Base-by-base conservation (phyloP, 2,797 vertebrate genomes). In the Protosalanx chinensis region DNA sequence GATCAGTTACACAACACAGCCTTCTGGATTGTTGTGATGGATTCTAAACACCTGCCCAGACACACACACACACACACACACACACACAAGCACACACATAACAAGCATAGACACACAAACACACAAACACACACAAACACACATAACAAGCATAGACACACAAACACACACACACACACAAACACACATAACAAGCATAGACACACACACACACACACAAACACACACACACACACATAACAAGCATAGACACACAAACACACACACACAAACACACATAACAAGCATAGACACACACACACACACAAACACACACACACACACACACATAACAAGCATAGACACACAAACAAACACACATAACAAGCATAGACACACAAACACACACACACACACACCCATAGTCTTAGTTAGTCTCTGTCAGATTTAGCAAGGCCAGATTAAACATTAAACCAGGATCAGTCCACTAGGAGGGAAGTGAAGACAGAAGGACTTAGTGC, bases 401-500 rank as follows among this genome's bases (percentile, higher is more conserved):
- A 0, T 23, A 58, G 18, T 58, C 56, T n/a, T 18, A 58, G 18
- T n/a, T 23, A 58, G 18, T 10, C 58, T 60, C 20, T 5, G 20
- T 23, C 7, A 58, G 18, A 20, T 20, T 23, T 23, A 60, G 20
- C 8, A 13, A 58, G 30, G 4, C 6, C n/a, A 35, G 51, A 30
- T 56, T 60, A 69, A 60, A 51, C 35, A 60, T 69, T 59, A 69
- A 59, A 23, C 33, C 2, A 27, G 56, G 15, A 32, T 20, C 3
- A 35, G 12, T 41, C 12, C 10, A 23, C 7, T 59, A 56, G 18
- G 59, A 53, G 60, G 27, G 41, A 56, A 16, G 18, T 30, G 35
- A 16, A 63, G 61, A 33, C 64, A 53, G 33, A 74, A 73, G 76
- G 72, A 72, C 76, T 57, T 15, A 15, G 8, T n/a, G 15, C 33